Percentiles rank a stretch among this genome's conserved stretches.
Evolutionary conservation across 2,797 vertebrate species (phyloP).

Genomic region (Sitta carolinensis): DNA sequence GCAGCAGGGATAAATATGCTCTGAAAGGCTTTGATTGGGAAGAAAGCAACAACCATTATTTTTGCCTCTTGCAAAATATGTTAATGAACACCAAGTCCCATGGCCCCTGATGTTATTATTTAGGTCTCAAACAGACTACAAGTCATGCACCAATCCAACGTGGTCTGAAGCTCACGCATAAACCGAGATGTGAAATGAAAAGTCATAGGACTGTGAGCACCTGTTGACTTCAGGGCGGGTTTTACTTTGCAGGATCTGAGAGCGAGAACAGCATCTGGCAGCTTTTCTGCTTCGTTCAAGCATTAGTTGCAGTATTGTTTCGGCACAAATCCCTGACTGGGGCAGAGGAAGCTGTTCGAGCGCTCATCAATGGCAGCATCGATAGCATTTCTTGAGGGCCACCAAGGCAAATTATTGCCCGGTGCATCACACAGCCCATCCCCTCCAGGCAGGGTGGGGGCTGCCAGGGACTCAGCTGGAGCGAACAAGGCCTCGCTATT

Average conservation of each 20-base stretch:
- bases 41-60: background rate
- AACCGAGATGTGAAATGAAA: background rate
- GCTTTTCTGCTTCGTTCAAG: background rate
- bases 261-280: background rate
- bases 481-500: slow-evolving; percentile 20
- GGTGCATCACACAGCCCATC: background rate
- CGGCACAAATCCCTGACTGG: background rate
- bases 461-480: slow-evolving; percentile 47
- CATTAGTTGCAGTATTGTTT: background rate
- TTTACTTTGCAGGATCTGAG: background rate
- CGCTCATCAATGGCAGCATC: slow-evolving; percentile 9
- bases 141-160: background rate
- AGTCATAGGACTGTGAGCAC: background rate
- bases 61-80: slow-evolving; percentile 5
- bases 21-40: background rate
- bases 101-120: background rate
- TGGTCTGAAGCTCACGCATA: background rate
- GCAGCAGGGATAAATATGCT: background rate
- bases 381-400: background rate
- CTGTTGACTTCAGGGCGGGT: background rate
- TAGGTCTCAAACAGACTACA: background rate
- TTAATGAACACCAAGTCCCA: background rate
- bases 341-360: background rate
- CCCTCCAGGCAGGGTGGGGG: slow-evolving; percentile 39
- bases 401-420: background rate